Conservation (phyloP, 2,888 invertebrate genomes). For the Nipponacmea schrenckii region DNA sequence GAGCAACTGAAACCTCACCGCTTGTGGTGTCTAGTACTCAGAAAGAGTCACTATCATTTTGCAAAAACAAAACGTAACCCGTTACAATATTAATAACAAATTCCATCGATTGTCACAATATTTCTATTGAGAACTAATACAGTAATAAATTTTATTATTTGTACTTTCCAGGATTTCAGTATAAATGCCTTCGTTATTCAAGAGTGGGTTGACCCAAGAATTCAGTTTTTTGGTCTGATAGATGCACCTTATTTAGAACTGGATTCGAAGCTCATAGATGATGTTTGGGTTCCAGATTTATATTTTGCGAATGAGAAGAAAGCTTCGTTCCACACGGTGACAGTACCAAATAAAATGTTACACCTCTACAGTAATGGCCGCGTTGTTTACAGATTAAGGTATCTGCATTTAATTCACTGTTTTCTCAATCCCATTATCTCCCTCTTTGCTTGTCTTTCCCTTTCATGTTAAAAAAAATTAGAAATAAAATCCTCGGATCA, state of each 20-base stretch:
- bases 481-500: too few relatives aligned
- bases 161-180: constrained; percentile 44
- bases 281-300: constrained; percentile 59
- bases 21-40: too few relatives aligned
- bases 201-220: constrained; percentile 46
- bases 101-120: too few relatives aligned
- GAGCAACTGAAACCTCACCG: too few relatives aligned
- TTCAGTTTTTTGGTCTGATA: constrained; percentile 46
- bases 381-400: constrained; percentile 50
- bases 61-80: too few relatives aligned
- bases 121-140: too few relatives aligned
- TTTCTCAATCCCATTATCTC: not conserved
- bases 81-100: too few relatives aligned
- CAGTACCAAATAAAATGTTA: constrained; percentile 58
- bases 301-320: constrained; percentile 58
- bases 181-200: constrained; percentile 49
- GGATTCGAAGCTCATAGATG: constrained; percentile 50
- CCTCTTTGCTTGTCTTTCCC: too few relatives aligned
- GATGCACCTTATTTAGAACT: constrained; percentile 49
- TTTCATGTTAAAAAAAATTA: too few relatives aligned
- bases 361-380: constrained; percentile 53
- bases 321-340: constrained; percentile 54
- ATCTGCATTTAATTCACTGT: not conserved
- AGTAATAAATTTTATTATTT: not conserved
- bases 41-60: too few relatives aligned